A percentile compares a stretch with the other conserved stretches of the same genome.
phyloP scores from a whole-genome alignment of 2,888 invertebrate genomes.

The Cerastoderma edule region DNA sequence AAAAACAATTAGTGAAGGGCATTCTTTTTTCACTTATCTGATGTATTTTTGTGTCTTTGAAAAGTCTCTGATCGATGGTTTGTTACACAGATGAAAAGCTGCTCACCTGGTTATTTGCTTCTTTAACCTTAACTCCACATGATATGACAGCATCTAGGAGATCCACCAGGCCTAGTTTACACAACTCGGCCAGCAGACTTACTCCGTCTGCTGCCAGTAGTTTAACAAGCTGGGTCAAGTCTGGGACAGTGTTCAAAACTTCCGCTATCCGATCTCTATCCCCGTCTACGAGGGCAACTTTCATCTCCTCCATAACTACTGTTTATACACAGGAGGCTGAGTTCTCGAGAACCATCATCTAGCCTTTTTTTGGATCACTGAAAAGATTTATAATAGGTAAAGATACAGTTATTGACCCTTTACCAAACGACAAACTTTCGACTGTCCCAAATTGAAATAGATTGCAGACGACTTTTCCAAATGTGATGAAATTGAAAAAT shows the following conservation, averaged over 20 bases:
- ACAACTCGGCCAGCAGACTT: conserved; percentile 22
- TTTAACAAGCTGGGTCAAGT: not conserved
- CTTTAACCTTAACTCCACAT: conserved; percentile 19
- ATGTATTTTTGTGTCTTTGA: no score
- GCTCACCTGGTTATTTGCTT: conserved; percentile 18
- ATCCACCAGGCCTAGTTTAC: conserved; percentile 28
- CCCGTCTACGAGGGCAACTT: not conserved
- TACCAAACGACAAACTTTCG: not conserved
- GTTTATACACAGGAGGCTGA: no score
- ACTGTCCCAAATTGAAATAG: not conserved
- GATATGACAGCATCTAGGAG: conserved; percentile 23
- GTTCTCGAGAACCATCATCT: no score
- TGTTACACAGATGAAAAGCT: no score
- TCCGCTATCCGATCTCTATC: conserved; percentile 18
- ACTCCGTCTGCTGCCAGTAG: conserved; percentile 20
- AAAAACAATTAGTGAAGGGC: no score
- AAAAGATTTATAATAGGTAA: no score
- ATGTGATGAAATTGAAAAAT: no score
- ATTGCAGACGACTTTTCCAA: not conserved
- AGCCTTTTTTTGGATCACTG: no score
- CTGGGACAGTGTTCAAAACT: not conserved
- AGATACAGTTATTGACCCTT: not conserved
- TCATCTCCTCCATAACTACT: conserved; percentile 39
- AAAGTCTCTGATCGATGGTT: no score
- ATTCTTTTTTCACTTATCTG: no score